These are phyloP conservation scores for Sarcoramphus papa DNA, from an alignment of 2,797 vertebrate genomes.

Conservation along the genomic window DNA sequence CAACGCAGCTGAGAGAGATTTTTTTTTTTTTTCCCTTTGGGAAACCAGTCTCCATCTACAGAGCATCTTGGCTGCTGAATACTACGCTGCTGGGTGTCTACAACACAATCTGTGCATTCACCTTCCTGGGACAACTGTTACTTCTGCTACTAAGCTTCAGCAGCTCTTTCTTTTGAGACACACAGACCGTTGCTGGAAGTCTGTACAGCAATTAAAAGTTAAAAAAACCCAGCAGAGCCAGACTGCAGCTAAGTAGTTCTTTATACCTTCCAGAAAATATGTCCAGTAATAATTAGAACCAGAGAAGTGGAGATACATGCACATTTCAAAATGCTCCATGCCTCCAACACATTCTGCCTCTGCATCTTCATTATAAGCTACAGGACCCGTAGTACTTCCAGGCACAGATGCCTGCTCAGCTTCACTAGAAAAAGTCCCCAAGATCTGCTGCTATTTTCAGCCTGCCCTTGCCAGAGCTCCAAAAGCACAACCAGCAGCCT, in stretches of 20 bases:
- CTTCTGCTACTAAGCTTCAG: not conserved
- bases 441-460: not conserved
- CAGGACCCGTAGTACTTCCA: not conserved
- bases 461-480: not conserved
- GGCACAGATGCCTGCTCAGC: not conserved
- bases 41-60: not conserved
- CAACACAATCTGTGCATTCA: not conserved
- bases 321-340: not conserved
- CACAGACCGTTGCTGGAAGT: not conserved
- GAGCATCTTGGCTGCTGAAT: not conserved
- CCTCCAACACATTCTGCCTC: not conserved
- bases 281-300: not conserved
- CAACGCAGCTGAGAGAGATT: not conserved
- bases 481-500: not conserved
- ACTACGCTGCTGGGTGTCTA: not conserved
- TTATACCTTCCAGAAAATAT: not conserved
- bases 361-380: not conserved
- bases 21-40: not conserved
- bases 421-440: not conserved
- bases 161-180: not conserved
- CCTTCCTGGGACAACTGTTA: not conserved
- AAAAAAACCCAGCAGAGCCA: not conserved
- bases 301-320: not conserved
- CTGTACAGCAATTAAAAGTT: not conserved
- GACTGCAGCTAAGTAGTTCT: not conserved